phyloP scores from a whole-genome alignment of 2,797 vertebrate species.

The Sebastes matsubarae region DNA sequence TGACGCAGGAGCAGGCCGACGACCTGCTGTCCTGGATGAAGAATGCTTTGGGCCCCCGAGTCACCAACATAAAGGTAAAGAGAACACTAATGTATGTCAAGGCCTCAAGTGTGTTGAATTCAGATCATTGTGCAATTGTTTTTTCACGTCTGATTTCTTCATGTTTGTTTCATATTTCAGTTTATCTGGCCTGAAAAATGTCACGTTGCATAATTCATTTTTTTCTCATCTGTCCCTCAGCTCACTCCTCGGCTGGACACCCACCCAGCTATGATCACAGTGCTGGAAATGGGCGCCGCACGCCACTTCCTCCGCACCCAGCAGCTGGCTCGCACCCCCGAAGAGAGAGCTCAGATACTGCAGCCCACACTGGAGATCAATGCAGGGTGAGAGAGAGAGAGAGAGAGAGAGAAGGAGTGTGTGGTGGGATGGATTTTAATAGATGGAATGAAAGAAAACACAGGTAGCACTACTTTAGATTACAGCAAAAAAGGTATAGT shows the following conservation, averaged over 20 bases:
- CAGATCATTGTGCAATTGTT: not conserved
- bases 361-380: slow-evolving; percentile 98
- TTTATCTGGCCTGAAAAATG: not conserved
- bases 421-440: not conserved
- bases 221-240: slow-evolving; percentile 61
- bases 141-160: not conserved
- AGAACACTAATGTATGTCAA: not conserved
- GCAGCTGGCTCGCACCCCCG: slow-evolving; percentile 90
- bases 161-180: not conserved
- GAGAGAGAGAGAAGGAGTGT: not conserved
- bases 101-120: not conserved
- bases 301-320: slow-evolving; percentile 97
- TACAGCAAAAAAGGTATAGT: no score
- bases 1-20: slow-evolving; percentile 87
- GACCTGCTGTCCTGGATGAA: slow-evolving; percentile 96
- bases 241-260: slow-evolving; percentile 93
- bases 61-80: slow-evolving; percentile 90
- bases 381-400: slow-evolving; percentile 80
- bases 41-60: slow-evolving; percentile 86
- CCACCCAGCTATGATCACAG: slow-evolving; percentile 97
- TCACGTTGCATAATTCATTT: not conserved
- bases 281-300: slow-evolving; percentile 97
- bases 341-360: slow-evolving; percentile 93
- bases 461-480: not conserved
- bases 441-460: not conserved